Conservation (phyloP, 2,797 vertebrate genomes). For the Alauda arvensis region DNA sequence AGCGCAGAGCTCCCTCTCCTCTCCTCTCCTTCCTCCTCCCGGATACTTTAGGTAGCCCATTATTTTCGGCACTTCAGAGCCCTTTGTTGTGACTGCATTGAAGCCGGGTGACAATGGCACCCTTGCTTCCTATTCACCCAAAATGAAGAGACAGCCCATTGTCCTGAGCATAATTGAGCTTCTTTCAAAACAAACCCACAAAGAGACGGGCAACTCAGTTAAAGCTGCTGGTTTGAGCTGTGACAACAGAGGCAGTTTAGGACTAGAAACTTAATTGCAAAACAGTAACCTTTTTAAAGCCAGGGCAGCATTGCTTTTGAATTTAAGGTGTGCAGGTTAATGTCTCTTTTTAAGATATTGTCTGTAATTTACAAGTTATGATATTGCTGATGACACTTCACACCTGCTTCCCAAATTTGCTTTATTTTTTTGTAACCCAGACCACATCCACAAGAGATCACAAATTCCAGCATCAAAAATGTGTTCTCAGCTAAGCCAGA, state of each 20-base stretch:
- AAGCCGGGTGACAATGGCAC: constrained; percentile 36
- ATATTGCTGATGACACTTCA: neutral
- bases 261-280: constrained; percentile 31
- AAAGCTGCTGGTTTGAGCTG: constrained; percentile 48
- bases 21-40: neutral
- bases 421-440: neutral
- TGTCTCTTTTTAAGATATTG: neutral
- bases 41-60: constrained; percentile 24
- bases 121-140: constrained; percentile 62
- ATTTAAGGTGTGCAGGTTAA: neutral
- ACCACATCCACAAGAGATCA: neutral
- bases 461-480: neutral
- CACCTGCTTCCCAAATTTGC: neutral
- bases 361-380: neutral
- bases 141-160: constrained; percentile 63
- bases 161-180: constrained; percentile 57
- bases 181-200: constrained; percentile 60
- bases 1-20: neutral
- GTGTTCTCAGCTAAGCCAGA: neutral
- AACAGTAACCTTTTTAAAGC: constrained; percentile 13
- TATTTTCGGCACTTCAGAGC: constrained; percentile 48
- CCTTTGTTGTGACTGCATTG: constrained; percentile 49
- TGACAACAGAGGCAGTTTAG: constrained; percentile 22
- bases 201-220: constrained; percentile 12
- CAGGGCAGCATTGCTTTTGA: neutral